Base-by-base conservation (phyloP, 2,888 invertebrate genomes). In the Panorpa germanica region DNA sequence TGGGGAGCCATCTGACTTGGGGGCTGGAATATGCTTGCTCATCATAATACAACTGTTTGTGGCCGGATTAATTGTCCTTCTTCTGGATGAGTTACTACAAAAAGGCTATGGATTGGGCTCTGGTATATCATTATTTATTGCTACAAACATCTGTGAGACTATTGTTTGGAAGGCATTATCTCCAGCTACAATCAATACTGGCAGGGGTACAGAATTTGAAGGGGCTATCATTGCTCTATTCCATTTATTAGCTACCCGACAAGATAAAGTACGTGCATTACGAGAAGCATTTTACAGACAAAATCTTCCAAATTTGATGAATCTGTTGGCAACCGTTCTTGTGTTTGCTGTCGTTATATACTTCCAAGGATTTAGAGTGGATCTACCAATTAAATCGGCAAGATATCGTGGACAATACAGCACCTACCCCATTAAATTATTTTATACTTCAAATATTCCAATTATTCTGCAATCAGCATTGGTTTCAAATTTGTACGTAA, bases 101-200 rank as follows among this genome's bases (percentile, higher is more conserved):
- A 96, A 96, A 63, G 93, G 95, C 38, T 93, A 91, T 48, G 96
- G 96, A 49, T 66, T 96, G 25, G 98, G 98, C 34, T 96, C 96
- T 33, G 98, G 98, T 59, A 98, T 98, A 47, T 98, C 98, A 2
- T 76, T 99, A 31, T 98, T 98, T 59, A 98, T 98, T 50, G 98
- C 98, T 31, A 99, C 98, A 25, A 98, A 98, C 55, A 98, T 99
- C 52, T 98, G 98, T 53, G 98, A 98, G 60, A 98, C 98, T 1
- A 99, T 98, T 45, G 96, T 98, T 15, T 98, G 98, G 98, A 98
- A 98, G 60, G 96, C 98, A 2, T 96, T 98, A 68, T 91, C 91
- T 31, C 96, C 96, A 21, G 88, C 96, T 27, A 98, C 98, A 28
- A 95, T 98, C 37, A 98, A 96, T 55, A 95, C 82, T 43, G 83